Evolutionary conservation across 2,888 invertebrate genomes (phyloP), one percentile per base, ranked within the genome.

Genomic region (Trissolcus brochymenae): DNA sequence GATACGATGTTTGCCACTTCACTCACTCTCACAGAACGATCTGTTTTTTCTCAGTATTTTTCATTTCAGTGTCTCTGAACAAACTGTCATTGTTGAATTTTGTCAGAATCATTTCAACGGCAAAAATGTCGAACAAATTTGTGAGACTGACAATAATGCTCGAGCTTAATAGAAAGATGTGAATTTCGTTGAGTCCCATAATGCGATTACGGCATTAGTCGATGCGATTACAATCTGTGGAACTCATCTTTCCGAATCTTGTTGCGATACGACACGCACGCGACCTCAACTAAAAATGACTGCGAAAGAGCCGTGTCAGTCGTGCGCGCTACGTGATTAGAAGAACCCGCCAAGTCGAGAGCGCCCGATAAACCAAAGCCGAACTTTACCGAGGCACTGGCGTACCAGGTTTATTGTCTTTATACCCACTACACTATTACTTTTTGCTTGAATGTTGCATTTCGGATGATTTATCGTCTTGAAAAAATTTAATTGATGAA

Each of bases 261-360:
- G 70, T 67, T 70, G 43, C 79, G 81, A 82, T 60, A 66, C 78
- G 79, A 29, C 75, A 77, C 83, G 78, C 82, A 56, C 79, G 81
- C 80, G 79, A 74, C 79, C 80, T 77, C 81, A 78, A 82, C 82
- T 83, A 82, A 84, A 84, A 81, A 82, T 81, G 81, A 81, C 82
- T 81, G 80, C 67, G 81, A 83, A 84, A 79, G 79, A 78, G 76
- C 79, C 65, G 76, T 76, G 61, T 74, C 80, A 78, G 76, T 79
- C 68, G 75, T 67, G 61, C 68, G 80, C 79, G 79, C 78, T 82
- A 80, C 78, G 81, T 83, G 83, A 79, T 79, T 77, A 80, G 79
- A 84, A 82, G 81, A 82, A 82, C 85, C 82, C 85, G 85, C 85
- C 84, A 85, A 84, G 72, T 77, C 83, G 83, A 82, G 46, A 57